These are phyloP conservation scores for Dinocampus coccinellae DNA, from an alignment of 2,888 invertebrate genomes.

Conservation along the genomic window DNA sequence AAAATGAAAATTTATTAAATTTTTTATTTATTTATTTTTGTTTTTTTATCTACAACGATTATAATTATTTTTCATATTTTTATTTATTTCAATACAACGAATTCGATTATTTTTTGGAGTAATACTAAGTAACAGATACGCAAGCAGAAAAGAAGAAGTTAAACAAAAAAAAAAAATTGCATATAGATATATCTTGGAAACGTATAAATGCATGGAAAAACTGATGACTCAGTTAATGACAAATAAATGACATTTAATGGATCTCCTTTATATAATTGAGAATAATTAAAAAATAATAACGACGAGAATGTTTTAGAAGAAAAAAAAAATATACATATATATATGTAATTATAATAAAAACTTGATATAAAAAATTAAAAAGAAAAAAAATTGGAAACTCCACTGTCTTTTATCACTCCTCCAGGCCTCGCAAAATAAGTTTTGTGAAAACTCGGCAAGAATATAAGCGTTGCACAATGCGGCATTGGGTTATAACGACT, in stretches of 20 bases:
- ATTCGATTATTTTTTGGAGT: too few relatives aligned
- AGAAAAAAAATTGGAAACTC: background rate
- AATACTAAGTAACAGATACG: too few relatives aligned
- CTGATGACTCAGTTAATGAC: conserved; percentile 33
- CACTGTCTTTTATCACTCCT: background rate
- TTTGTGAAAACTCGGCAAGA: conserved; percentile 20
- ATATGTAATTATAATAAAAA: background rate
- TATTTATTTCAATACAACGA: too few relatives aligned
- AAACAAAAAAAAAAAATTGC: conserved; percentile 34
- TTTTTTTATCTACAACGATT: too few relatives aligned
- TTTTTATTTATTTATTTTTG: conserved; percentile 4
- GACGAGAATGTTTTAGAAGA: too few relatives aligned
- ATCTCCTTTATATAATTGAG: conserved; percentile 44
- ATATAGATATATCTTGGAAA: conserved; percentile 36
- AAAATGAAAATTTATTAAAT: too few relatives aligned
- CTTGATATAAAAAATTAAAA: background rate
- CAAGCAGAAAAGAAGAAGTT: background rate
- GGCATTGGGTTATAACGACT: conserved; percentile 5
- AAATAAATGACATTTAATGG: conserved; percentile 47
- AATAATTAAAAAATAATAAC: conserved; percentile 14
- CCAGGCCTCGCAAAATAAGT: background rate
- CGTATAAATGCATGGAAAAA: conserved; percentile 16
- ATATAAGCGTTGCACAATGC: conserved; percentile 11
- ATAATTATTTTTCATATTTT: too few relatives aligned
- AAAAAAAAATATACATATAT: too few relatives aligned